These are phyloP conservation scores for Latrodectus geometricus DNA, from an alignment of 1,140 invertebrate genomes.

Conservation along the genomic window DNA sequence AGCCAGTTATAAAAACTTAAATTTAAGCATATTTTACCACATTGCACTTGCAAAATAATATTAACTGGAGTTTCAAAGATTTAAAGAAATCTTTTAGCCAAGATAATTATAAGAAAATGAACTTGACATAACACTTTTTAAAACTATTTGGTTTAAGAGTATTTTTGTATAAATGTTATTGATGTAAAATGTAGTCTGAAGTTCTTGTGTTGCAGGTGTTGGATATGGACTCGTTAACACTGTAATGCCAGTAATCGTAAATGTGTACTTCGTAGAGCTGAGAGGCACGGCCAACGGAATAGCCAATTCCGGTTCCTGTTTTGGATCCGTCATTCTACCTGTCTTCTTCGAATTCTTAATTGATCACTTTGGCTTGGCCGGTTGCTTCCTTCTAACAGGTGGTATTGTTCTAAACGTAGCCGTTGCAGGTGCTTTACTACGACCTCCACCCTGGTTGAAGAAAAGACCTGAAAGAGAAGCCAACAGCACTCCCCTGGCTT, in stretches of 20 bases:
- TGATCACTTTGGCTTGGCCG: slow-evolving; percentile 53
- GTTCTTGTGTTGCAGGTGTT: slow-evolving; percentile 73
- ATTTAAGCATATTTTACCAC: too few species aligned
- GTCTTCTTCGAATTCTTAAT: slow-evolving; percentile 75
- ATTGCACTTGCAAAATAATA: too few species aligned
- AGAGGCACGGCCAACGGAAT: slow-evolving; percentile 88
- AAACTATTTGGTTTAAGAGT: too few species aligned
- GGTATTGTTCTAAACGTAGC: slow-evolving; percentile 86
- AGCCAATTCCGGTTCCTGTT: slow-evolving; percentile 87
- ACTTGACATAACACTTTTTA: too few species aligned
- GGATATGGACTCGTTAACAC: slow-evolving; percentile 83
- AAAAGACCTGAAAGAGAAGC: not conserved
- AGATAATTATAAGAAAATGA: too few species aligned
- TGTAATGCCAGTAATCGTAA: slow-evolving; percentile 88
- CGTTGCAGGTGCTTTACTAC: slow-evolving; percentile 81
- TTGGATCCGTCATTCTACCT: slow-evolving; percentile 84
- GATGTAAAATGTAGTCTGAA: too few species aligned
- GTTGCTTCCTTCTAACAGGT: slow-evolving; percentile 78
- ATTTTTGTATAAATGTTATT: too few species aligned
- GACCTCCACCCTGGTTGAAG: slow-evolving; percentile 70
- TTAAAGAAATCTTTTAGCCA: too few species aligned
- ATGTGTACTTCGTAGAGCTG: slow-evolving; percentile 84
- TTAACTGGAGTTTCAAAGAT: too few species aligned
- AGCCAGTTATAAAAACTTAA: too few species aligned
- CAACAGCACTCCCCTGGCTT: too few species aligned